phyloP scores from a whole-genome alignment of 1,140 invertebrate species.

The Latrodectus geometricus region DNA sequence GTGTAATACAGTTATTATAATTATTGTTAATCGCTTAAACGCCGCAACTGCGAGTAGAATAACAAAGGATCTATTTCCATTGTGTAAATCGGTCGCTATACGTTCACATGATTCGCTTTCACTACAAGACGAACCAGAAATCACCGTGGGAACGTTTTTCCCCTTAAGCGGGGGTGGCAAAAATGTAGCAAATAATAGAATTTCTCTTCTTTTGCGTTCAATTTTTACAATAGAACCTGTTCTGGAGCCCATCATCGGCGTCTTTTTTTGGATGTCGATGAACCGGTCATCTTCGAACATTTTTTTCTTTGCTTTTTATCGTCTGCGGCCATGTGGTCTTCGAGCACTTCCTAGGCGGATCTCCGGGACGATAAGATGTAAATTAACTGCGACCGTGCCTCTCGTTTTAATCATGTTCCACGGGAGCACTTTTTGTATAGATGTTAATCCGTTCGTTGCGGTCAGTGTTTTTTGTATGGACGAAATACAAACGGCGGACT shows the following conservation, averaged over 20 bases:
- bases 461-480: neutral
- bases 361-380: neutral
- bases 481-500: neutral
- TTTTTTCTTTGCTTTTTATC: neutral
- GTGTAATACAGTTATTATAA: no score
- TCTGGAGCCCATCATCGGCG: conserved; percentile 1
- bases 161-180: conserved; percentile 21
- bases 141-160: conserved; percentile 26
- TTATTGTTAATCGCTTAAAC: no score
- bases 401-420: neutral
- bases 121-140: neutral
- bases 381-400: neutral
- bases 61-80: no score
- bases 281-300: conserved; percentile 7
- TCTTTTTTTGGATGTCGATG: conserved; percentile 9
- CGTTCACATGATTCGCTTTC: no score
- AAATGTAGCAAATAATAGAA: conserved; percentile 19
- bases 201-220: conserved; percentile 18
- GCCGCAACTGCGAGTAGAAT: no score
- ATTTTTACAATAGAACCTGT: conserved; percentile 36
- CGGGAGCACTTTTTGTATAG: neutral
- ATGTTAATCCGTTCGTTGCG: neutral
- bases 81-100: no score
- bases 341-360: neutral
- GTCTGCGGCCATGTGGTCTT: neutral